Percentiles rank a stretch among this genome's conserved stretches.
phyloP scores from a whole-genome alignment of 2,797 vertebrate genomes.

The Gouania willdenowi region DNA sequence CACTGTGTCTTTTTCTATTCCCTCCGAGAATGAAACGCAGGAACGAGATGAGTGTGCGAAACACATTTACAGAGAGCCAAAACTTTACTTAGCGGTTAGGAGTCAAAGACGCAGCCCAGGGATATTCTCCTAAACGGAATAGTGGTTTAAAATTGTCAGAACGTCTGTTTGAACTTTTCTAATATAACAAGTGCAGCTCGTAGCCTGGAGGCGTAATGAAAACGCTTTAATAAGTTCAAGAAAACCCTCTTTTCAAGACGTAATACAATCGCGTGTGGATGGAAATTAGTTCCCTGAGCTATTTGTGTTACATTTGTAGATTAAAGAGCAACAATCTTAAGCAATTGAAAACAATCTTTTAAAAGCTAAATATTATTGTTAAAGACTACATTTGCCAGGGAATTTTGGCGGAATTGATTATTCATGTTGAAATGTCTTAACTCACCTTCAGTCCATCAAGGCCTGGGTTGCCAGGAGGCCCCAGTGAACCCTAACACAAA shows the following conservation, averaged over 20 bases:
- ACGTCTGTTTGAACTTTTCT: slow-evolving; percentile 20
- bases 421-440: slow-evolving; percentile 1
- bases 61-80: slow-evolving; percentile 29
- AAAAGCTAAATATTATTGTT: too few relatives aligned
- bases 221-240: slow-evolving; percentile 13
- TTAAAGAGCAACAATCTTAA: not conserved
- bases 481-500: slow-evolving; percentile 81
- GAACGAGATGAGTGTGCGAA: slow-evolving; percentile 26
- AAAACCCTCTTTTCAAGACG: slow-evolving; percentile 23
- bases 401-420: too few relatives aligned
- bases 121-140: slow-evolving; percentile 44
- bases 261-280: slow-evolving; percentile 30
- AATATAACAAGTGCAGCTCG: slow-evolving; percentile 22
- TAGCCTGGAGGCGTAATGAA: slow-evolving; percentile 22
- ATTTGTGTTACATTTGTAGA: not conserved
- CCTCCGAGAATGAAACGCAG: slow-evolving; percentile 26
- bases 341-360: not conserved
- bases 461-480: slow-evolving; percentile 84
- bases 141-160: slow-evolving; percentile 44
- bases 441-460: slow-evolving; percentile 90
- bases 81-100: slow-evolving; percentile 33
- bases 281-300: slow-evolving; percentile 1
- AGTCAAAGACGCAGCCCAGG: slow-evolving; percentile 36
- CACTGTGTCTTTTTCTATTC: slow-evolving; percentile 34
- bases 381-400: too few relatives aligned